A percentile compares a stretch with the other conserved stretches of the same genome.
These are phyloP conservation scores for Carassius auratus DNA, from an alignment of 2,113 vertebrate genomes.

Conservation along the genomic window DNA sequence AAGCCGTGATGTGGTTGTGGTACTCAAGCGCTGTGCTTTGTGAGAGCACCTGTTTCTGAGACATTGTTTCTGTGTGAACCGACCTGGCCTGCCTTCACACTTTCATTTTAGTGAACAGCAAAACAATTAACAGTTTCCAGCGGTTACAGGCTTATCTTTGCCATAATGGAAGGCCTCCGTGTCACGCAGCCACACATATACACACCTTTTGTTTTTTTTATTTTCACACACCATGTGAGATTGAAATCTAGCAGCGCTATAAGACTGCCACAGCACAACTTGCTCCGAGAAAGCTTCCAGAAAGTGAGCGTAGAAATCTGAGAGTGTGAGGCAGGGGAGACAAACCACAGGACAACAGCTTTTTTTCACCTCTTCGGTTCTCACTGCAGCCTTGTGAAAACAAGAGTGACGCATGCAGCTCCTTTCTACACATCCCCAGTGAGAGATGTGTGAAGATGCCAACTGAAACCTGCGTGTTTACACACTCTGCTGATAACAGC, in stretches of 20 bases:
- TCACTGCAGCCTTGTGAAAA: background rate
- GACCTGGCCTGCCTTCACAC: constrained; percentile 61
- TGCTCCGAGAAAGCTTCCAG: background rate
- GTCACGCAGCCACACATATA: too few species aligned
- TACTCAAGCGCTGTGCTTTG: constrained; percentile 1
- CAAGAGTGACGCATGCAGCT: background rate
- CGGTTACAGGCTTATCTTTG: constrained; percentile 51
- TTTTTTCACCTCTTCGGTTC: background rate
- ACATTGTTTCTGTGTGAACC: constrained; percentile 57
- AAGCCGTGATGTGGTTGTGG: background rate
- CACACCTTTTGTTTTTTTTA: background rate
- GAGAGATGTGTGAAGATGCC: constrained; percentile 16
- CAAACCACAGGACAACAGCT: constrained; percentile 45
- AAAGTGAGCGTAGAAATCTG: constrained; percentile 39
- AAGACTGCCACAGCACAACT: background rate
- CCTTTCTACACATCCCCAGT: background rate
- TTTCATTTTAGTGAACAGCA: constrained; percentile 51
- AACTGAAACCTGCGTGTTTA: constrained; percentile 20
- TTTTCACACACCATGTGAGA: background rate
- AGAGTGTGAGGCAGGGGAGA: background rate
- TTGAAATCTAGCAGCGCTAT: background rate
- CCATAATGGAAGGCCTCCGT: constrained; percentile 56
- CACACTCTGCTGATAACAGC: constrained; percentile 20
- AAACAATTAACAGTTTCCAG: constrained; percentile 59
- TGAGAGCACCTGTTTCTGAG: constrained; percentile 69